Base-by-base conservation (phyloP, 2,797 vertebrate species). In the Linurgus olivaceus region DNA sequence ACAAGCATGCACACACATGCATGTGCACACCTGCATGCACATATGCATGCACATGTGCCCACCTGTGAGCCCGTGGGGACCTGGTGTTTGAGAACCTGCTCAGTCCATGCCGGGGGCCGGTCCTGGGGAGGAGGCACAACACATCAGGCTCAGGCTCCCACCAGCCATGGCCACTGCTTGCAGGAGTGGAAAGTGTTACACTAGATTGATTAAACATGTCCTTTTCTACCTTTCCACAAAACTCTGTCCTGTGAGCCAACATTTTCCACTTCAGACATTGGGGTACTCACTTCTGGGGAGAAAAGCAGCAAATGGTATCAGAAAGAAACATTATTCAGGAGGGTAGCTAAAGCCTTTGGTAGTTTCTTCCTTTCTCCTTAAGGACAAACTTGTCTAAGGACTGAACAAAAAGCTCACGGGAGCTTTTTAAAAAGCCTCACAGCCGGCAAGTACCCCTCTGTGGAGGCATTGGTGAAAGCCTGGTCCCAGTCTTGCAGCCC, bases 1-100 rank as follows among this genome's bases (percentile, higher is more conserved):
- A 63, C 11, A 23, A 0, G 1, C 0, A 0, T 19, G 42, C 44
- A 26, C 1, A 1, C 20, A 23, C 52, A 1, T 2, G 8, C 25
- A 66, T 4, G 18, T 38, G 57, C 42, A 45, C 33, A 33, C 3
- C 3, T 47, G 42, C 44, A 44, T 2, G 51, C n/a, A 38, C 12
- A 24, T 7, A 4, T 17, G 16, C 18, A 17, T 13, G 17, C 37
- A 26, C 26, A 26, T 10, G 8, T 17, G 38, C 23, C 3, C 21
- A 6, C 29, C 38, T 35, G 61, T 0, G 4, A 66, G 54, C 33
- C 55, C 29, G 1, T 1, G 4, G 42, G 77, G 38, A 48, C 20
- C 79, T 58, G 62, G 28, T 3, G 0, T 26, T 45, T 11, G 18
- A 67, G 31, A 81, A 74, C 11, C 26, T 66, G 44, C 33, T 50